These are phyloP conservation scores for Stegodyphus dumicola DNA, from an alignment of 1,140 invertebrate genomes.

Conservation along the genomic window DNA sequence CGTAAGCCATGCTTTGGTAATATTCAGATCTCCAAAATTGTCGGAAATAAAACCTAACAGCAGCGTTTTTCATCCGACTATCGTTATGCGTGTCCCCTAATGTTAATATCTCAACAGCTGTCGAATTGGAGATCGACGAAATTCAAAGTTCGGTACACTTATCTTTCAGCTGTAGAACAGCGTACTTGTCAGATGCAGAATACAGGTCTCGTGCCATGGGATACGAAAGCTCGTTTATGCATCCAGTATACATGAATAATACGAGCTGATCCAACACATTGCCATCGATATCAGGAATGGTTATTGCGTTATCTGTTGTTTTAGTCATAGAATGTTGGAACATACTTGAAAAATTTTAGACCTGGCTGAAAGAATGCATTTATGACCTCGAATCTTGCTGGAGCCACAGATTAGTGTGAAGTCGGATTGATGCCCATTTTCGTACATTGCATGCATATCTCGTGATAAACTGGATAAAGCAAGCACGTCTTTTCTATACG, in stretches of 20 bases:
- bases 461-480: background rate
- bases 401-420: constrained; percentile 44
- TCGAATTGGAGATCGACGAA: too few relatives aligned
- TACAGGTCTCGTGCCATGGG: background rate
- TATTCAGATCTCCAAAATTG: background rate
- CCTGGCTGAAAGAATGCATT: constrained; percentile 65
- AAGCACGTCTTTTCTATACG: too few relatives aligned
- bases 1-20: background rate
- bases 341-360: constrained; percentile 68
- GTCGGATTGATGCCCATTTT: background rate
- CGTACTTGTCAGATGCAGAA: background rate
- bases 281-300: background rate
- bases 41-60: background rate
- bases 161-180: background rate
- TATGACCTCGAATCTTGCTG: constrained; percentile 65
- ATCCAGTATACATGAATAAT: background rate
- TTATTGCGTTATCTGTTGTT: background rate
- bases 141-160: background rate
- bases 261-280: background rate
- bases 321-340: constrained; percentile 64
- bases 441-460: background rate
- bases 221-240: background rate
- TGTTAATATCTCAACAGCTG: background rate
- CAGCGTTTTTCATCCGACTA: background rate
- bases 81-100: background rate